Evolutionary conservation across 2,113 vertebrate species (phyloP), one percentile per base, ranked within the genome.

Genomic region (Enhydra lutris): DNA sequence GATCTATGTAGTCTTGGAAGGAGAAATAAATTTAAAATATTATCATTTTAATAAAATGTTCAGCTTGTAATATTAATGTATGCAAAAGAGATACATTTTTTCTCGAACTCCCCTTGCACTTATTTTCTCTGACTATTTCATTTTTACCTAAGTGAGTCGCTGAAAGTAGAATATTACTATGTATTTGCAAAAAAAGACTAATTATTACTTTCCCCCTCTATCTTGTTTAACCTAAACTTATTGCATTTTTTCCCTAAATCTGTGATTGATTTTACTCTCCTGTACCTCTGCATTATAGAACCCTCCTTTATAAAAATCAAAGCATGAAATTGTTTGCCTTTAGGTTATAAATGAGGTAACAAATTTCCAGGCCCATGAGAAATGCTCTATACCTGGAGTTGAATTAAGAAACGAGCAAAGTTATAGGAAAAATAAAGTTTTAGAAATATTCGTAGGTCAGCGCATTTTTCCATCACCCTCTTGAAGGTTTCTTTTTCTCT

Each of bases 111-210:
- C 76, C 61, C 93, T 88, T 92, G 52, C 4, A 81, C n/a, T 92
- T 96, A 42, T 78, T 95, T 97, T 88, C 42, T 69, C 24, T 89
- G 71, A 91, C 76, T 97, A 96, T 86, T 97, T 90, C 52, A 93
- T 82, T 97, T 90, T 95, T 79, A 92, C 55, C 42, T 92, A 93
- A 96, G 29, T 80, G 59, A 94, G 50, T 81, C 59, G 88, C 29
- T 74, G 34, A 81, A 95, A 96, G 65, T 61, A 67, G 31, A 90
- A 92, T 85, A 65, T 21, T 31, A 83, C 80, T 81, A 71, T 85
- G 8, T 83, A 80, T 90, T 89, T 93, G 9, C 83, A 96, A 97
- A 97, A 97, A 97, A 57, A 95, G 74, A 61, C 17, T 81, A 29
- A 34, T 29, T 67, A 91, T 93, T 93, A 34, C 31, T 34, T 93